A percentile compares a stretch with the other conserved stretches of the same genome.
Evolutionary conservation across 2,797 vertebrate species (phyloP).

Genomic region (Limnodromus scolopaceus): DNA sequence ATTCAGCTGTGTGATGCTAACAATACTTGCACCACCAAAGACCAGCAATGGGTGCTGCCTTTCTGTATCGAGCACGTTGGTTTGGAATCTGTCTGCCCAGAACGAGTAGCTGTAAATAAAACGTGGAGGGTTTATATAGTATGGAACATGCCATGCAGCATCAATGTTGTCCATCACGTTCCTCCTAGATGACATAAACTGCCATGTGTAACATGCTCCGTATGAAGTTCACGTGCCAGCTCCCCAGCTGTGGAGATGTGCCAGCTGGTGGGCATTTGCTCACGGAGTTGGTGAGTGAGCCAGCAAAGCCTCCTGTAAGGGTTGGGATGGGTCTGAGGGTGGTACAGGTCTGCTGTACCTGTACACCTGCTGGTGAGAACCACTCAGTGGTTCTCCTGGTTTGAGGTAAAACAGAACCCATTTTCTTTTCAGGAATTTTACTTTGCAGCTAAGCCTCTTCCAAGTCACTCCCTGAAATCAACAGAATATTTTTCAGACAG

Average conservation of each 20-base stretch:
- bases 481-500: too few relatives aligned
- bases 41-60: neutral
- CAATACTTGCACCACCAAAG: neutral
- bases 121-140: neutral
- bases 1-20: neutral
- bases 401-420: neutral
- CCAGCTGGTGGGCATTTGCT: neutral
- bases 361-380: too few relatives aligned
- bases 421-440: neutral
- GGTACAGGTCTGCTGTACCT: neutral
- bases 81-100: neutral
- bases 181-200: neutral
- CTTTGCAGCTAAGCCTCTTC: neutral
- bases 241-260: neutral
- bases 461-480: too few relatives aligned
- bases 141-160: neutral
- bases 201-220: fast-evolving
- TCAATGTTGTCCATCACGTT: too few relatives aligned
- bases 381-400: neutral
- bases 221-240: neutral
- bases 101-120: neutral
- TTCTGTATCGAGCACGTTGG: neutral
- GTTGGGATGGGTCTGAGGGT: neutral
- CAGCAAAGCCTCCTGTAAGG: neutral
- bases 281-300: neutral